A percentile compares a stretch with the other conserved stretches of the same genome.
These are phyloP conservation scores for Polia nebulosa DNA, from an alignment of 2,888 invertebrate species.

Conservation along the genomic window DNA sequence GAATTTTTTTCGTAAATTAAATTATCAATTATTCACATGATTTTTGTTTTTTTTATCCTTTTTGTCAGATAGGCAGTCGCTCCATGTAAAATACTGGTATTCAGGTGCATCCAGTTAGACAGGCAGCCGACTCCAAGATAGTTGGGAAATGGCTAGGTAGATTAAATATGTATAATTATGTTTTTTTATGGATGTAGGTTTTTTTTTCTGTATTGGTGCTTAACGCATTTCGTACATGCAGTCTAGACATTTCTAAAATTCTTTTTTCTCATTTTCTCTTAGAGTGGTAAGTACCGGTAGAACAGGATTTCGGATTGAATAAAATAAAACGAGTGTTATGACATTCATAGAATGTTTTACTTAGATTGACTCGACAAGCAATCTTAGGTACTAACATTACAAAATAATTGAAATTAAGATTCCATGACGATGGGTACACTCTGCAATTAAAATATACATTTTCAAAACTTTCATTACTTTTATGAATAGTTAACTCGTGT, in stretches of 20 bases:
- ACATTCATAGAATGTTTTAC: conserved; percentile 90
- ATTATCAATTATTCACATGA: not conserved
- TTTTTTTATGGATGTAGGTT: no score
- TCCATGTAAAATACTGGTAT: no score
- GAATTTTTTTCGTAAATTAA: conserved; percentile 20
- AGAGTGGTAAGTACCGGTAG: no score
- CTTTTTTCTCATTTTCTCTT: no score
- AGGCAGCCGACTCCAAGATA: no score
- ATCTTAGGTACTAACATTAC: conserved; percentile 79
- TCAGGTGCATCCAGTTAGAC: no score
- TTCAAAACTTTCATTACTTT: conserved; percentile 12
- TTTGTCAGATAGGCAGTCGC: no score
- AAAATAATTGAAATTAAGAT: conserved; percentile 72
- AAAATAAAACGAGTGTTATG: conserved; percentile 74
- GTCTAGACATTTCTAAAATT: no score
- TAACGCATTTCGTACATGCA: no score
- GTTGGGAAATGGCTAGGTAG: no score
- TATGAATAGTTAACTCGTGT: conserved; percentile 3
- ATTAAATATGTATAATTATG: no score
- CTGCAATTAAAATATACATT: conserved; percentile 57
- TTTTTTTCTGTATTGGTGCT: no score
- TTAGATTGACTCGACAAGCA: conserved; percentile 83
- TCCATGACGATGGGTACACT: conserved; percentile 73
- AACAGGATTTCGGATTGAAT: not conserved
- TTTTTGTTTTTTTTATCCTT: not conserved